Base-by-base conservation (phyloP, 2,888 invertebrate genomes). In the Idaea dimidiata region DNA sequence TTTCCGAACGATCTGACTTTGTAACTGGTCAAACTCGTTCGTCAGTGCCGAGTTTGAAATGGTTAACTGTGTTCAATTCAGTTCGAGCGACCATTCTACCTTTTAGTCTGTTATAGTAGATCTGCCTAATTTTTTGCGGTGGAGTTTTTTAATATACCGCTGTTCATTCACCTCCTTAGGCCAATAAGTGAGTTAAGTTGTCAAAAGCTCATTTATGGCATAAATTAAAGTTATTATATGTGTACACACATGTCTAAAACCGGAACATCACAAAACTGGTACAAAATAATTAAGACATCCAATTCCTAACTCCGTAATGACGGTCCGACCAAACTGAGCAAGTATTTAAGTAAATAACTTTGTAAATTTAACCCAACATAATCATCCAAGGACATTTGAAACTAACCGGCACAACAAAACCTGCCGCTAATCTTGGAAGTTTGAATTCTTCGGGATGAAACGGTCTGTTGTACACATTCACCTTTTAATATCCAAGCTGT, bases 281-380 rank as follows among this genome's bases (percentile, higher is more conserved):
- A 43, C 43, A 43, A 43, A 43, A 43, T 43, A 43, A 43, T 43
- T 43, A 43, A 43, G 43, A 43, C 43, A 43, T 43, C 43, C 14
- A 43, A 43, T 43, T 43, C 43, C 8, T 14, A 43, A 43, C 14
- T 43, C 43, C 7, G 43, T 43, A 43, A 43, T 43, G 43, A 43
- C 43, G 43, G 43, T 43, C 43, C 43, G 43, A 43, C 43, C 43
- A 14, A 43, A 43, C 43, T 43, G 14, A 43, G 43, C 43, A 43
- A 43, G 43, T 43, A 43, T 43, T 43, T 43, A 43, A 43, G 43
- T 43, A 43, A 43, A 43, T 43, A 43, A 43, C 43, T 43, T 43
- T 43, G 43, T 43, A 43, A 43, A 43, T 43, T 43, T 10, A 43
- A 43, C 43, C 43, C 43, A 43, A 43, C 43, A 43, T 43, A 43